Evolutionary conservation across 1,140 invertebrate genomes (phyloP), one percentile per base, ranked within the genome.

Genomic region (Meloidogyne exigua): DNA sequence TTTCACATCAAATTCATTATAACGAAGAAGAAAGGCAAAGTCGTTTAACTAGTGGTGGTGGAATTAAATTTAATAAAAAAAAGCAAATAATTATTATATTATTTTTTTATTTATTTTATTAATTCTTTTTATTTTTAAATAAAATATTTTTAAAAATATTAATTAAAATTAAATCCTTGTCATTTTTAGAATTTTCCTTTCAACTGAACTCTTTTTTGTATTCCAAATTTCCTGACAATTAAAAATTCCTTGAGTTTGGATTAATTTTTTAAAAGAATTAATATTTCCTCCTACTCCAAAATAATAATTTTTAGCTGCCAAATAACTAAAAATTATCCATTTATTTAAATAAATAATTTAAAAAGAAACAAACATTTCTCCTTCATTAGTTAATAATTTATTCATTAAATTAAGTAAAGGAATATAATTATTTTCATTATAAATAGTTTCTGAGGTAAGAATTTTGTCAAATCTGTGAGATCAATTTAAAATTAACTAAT

Each of bases 371-470:
- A 64, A 80, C 79, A 80, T 72, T 42, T 44, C 67, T 13, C 78
- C 79, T 18, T 64, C 42, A 39, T 36, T 44, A 26, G 49, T 42
- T 66, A 80, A 68, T 13, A 70, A 21, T 15, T 32, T 11, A 42
- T 80, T 68, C 72, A 80, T 75, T 70, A 57, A 39, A 36, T 75
- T 21, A 69, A 81, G 79, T 13, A 80, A 71, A 23, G 42, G n/a
- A 2, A 64, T 36, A 71, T 80, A 80, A 67, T 80, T 72, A n/a
- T 44, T 15, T 36, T 81, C 78, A 44, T 80, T 73, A 28, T 80
- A 80, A 64, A 80, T 80, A 11, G 79, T 80, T 23, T 80, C 79
- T 3, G 65, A 74, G 21, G 76, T 80, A 9, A 80, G 44, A n/a
- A 80, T 80, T 15, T 49, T 23, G 49, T 77, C 78, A 42, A 67